These are phyloP conservation scores for Cyanistes caeruleus DNA, from an alignment of 2,113 vertebrate species.

Conservation along the genomic window DNA sequence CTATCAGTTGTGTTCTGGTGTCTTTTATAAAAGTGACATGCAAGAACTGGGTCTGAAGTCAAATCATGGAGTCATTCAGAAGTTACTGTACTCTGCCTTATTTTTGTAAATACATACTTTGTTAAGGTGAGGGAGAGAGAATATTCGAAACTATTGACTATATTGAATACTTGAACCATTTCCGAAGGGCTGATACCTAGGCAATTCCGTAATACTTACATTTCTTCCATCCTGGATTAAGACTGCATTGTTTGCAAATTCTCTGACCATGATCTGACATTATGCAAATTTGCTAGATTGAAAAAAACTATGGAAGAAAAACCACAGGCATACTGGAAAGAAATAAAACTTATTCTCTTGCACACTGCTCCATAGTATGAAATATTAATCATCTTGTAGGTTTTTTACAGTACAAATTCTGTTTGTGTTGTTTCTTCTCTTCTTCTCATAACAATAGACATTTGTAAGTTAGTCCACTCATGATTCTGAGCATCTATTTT, in stretches of 20 bases:
- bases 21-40: accelerated
- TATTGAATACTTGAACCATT: not conserved
- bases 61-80: not conserved
- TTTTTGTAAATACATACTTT: not conserved
- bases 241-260: not conserved
- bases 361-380: not conserved
- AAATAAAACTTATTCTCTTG: not conserved
- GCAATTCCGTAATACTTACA: not conserved
- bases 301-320: not conserved
- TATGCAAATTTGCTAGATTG: not conserved
- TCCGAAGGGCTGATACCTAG: not conserved
- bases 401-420: not conserved
- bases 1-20: not conserved
- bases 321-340: not conserved
- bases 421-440: not conserved
- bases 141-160: not conserved
- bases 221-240: not conserved
- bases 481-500: not conserved
- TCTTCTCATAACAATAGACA: not conserved
- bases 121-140: not conserved
- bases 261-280: not conserved
- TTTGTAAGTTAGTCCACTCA: not conserved
- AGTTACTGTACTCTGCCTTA: not conserved
- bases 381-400: not conserved
- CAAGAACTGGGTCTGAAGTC: not conserved